phyloP scores from a whole-genome alignment of 2,797 vertebrate species.

The Enteromius radiatus region DNA sequence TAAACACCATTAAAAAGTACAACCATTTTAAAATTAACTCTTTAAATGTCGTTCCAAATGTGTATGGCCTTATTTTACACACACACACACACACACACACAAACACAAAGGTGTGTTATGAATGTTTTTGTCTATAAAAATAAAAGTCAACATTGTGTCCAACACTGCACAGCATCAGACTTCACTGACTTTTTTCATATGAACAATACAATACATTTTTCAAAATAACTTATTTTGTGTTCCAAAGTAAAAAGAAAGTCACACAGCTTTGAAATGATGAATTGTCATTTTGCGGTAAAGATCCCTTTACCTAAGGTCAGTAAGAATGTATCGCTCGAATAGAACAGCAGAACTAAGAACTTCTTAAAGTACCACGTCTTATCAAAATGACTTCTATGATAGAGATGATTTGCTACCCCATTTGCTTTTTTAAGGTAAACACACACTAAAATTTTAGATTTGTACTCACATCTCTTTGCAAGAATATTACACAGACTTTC shows the following conservation, averaged over 20 bases:
- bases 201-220: neutral
- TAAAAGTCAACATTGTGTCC: neutral
- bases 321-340: neutral
- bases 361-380: slow-evolving; percentile 11
- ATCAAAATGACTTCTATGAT: slow-evolving; percentile 10
- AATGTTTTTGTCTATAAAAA: neutral
- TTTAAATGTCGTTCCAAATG: neutral
- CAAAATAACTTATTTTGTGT: neutral
- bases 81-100: too few species aligned
- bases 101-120: neutral
- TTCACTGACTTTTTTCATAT: neutral
- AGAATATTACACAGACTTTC: slow-evolving; percentile 38
- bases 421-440: slow-evolving; percentile 11
- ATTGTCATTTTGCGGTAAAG: neutral
- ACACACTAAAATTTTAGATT: slow-evolving; percentile 36
- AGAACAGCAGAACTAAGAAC: slow-evolving; percentile 23
- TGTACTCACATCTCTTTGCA: slow-evolving; percentile 3
- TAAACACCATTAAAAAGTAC: neutral
- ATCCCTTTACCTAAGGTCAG: neutral
- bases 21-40: neutral
- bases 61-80: neutral
- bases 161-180: neutral
- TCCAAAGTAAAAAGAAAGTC: neutral
- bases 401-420: neutral
- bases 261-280: neutral